Evolutionary conservation across 2,888 invertebrate species (phyloP).

Genomic region (Xestia rhomboidea): DNA sequence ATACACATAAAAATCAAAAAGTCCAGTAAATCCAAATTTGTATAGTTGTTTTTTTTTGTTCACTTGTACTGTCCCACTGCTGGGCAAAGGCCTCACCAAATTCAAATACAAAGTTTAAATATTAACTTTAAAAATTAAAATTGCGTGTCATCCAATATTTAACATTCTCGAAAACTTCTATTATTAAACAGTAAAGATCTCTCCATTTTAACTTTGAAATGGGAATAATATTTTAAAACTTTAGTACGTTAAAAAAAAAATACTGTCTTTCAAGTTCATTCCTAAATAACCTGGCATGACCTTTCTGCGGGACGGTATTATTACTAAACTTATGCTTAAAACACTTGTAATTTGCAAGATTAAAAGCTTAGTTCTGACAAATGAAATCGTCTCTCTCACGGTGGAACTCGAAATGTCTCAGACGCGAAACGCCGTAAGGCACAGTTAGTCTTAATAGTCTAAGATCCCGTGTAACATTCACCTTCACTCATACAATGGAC

Average conservation of each 20-base stretch:
- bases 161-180: background rate
- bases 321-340: slow-evolving; percentile 33
- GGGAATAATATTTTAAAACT: slow-evolving; percentile 5
- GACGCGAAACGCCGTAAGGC: slow-evolving; percentile 32
- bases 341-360: slow-evolving; percentile 42
- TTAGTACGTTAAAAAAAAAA: background rate
- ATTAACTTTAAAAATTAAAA: background rate
- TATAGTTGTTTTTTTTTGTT: too few species aligned
- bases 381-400: slow-evolving; percentile 21
- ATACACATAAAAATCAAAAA: background rate
- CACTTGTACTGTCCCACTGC: too few species aligned
- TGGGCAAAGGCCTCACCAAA: too few species aligned
- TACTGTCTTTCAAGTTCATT: slow-evolving; percentile 3
- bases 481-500: background rate
- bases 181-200: background rate
- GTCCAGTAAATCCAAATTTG: background rate
- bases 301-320: background rate
- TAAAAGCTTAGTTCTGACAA: slow-evolving; percentile 43
- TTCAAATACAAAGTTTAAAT: too few species aligned
- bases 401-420: slow-evolving; percentile 21
- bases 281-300: slow-evolving; percentile 1
- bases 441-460: slow-evolving; percentile 60
- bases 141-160: background rate
- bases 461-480: background rate
- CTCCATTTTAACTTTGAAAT: background rate